These are phyloP conservation scores for Meloidogyne exigua DNA, from an alignment of 1,140 invertebrate species.

Conservation along the genomic window DNA sequence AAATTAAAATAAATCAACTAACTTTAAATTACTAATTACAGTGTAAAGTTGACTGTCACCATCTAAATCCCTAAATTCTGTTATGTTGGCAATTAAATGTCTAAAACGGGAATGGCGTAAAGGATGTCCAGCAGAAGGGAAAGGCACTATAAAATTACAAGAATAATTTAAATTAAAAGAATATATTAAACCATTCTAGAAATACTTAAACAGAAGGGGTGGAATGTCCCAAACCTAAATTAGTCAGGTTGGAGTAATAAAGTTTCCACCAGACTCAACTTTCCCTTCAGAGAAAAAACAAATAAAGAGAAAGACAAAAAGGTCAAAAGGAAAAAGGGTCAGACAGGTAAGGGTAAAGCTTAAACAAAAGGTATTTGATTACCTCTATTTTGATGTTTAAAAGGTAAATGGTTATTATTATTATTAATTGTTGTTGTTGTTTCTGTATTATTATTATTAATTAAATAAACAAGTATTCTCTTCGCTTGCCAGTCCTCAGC, in stretches of 20 bases:
- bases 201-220: too few relatives aligned
- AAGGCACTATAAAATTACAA: neutral
- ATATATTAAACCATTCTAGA: too few relatives aligned
- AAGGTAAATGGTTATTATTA: too few relatives aligned
- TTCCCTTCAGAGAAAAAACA: too few relatives aligned
- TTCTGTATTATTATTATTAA: neutral
- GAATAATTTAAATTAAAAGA: neutral
- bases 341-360: too few relatives aligned
- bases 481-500: slow-evolving; percentile 26
- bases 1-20: too few relatives aligned
- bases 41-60: slow-evolving; percentile 16
- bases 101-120: neutral
- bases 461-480: slow-evolving; percentile 19
- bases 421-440: neutral
- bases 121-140: neutral
- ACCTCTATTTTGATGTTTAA: slow-evolving; percentile 7
- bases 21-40: slow-evolving; percentile 22
- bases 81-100: slow-evolving; percentile 20
- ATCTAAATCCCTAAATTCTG: slow-evolving; percentile 19
- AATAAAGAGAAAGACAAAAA: too few relatives aligned
- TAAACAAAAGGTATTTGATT: too few relatives aligned
- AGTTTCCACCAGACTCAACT: too few relatives aligned
- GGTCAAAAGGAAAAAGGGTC: too few relatives aligned
- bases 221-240: too few relatives aligned
- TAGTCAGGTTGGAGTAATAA: too few relatives aligned